Evolutionary conservation across 2,113 vertebrate species (phyloP), one percentile per base, ranked within the genome.

Genomic region (Mystacornis crossleyi): DNA sequence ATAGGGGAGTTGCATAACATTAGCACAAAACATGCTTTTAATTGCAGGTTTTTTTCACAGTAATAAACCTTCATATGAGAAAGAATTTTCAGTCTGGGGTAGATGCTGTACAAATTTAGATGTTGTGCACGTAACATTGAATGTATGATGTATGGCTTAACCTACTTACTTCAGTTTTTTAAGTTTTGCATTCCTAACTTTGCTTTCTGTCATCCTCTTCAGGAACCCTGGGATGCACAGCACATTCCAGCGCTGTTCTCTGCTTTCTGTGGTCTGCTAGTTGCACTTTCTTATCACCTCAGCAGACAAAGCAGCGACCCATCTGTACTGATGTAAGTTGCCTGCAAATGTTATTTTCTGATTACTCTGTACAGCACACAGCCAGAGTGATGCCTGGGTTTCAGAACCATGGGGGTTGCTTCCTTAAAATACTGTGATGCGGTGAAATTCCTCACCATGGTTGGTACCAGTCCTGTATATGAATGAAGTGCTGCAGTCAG

Each of bases 271-370:
- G 99, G 99, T 57, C 98, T 99, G 89, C 89, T 99, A 86, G 99
- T 99, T 42, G 98, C 99, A 6, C 98, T 99, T 92, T 99, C 99
- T 53, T 99, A 99, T 94, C 99, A 99, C 90, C 99, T 99, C 87
- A 99, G 99, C 95, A 98, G 99, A 74, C 99, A 99, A 97, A 99
- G 99, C 98, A 99, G 99, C 8, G 99, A 99, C 90, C 99, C 99
- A 2, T 98, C 99, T 7, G 98, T 99, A 42, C 98, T 99, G 34
- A 94, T 99, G 99, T 99, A 98, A 99, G 99, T 98, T 69, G 42
- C 47, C 43, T 80, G 42, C 34, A 77, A 51, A 43, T 65, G 23
- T 60, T 70, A 9, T 64, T 83, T 71, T 31, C 65, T 84, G 47
- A 38, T 93, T 88, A 10, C 6, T 54, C 23, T n/a, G 20, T 79